These are phyloP conservation scores for Burhinus bistriatus DNA, from an alignment of 2,113 vertebrate genomes.

Conservation along the genomic window DNA sequence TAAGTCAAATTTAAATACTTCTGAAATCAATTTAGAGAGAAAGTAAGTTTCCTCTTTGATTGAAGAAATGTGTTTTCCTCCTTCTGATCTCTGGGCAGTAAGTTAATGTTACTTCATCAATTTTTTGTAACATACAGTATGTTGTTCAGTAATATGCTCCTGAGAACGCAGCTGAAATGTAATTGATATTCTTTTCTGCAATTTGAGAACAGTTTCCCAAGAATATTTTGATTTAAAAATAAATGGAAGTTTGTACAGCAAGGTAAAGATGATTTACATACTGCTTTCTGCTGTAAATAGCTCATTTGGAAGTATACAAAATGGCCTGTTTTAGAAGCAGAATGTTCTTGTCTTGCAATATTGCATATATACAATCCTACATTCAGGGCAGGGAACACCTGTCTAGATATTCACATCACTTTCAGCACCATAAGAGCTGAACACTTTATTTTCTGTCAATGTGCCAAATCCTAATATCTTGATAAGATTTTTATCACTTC, in stretches of 20 bases:
- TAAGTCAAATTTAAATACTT: slow-evolving; percentile 33
- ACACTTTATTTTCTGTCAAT: neutral
- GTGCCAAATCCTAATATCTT: neutral
- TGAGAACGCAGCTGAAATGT: neutral
- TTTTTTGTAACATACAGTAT: neutral
- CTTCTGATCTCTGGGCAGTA: neutral
- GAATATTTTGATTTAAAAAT: neutral
- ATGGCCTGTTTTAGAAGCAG: neutral
- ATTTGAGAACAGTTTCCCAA: neutral
- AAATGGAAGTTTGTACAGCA: neutral
- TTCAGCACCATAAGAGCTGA: neutral
- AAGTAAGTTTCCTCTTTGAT: neutral
- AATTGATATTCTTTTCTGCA: neutral
- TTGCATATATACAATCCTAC: neutral
- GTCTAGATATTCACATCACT: neutral
- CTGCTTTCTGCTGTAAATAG: neutral
- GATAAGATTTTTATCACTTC: neutral
- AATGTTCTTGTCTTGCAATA: neutral
- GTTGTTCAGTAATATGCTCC: neutral
- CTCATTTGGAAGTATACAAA: neutral
- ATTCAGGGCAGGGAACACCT: neutral
- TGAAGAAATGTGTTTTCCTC: neutral
- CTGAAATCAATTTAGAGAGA: slow-evolving; percentile 8
- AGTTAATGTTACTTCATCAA: neutral
- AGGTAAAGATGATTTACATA: neutral